Base-by-base conservation (phyloP, 1,140 invertebrate species). In the Potamilus streckersoni region DNA sequence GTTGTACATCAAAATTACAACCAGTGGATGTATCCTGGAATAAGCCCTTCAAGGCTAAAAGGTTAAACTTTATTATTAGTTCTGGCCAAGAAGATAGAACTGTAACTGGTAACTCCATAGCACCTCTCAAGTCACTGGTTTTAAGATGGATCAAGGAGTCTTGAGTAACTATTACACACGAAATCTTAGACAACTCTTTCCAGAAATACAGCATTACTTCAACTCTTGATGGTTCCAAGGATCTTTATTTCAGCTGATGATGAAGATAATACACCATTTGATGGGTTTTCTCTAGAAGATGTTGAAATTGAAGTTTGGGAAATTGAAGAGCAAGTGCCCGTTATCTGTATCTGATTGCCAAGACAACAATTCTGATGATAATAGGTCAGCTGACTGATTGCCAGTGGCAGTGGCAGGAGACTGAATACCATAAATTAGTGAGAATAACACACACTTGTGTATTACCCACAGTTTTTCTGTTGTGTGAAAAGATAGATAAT, bases 1-100 rank as follows among this genome's bases (percentile, higher is more conserved):
- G 73, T 5, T 77, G 61, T 15, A 80, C 69, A 15, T 66, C 64
- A 61, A 49, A 65, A 17, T 55, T 72, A 14, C 73, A 74, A 55
- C 65, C 73, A 19, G 64, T 63, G 8, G 73, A 74, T 62, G 66
- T 74, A 6, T 74, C 73, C 12, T 62, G 64, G 65, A 74, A 74
- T 27, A 63, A 62, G 56, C 74, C 74, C 4, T 70, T 76, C 27
- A 76, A 76, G 23, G 60, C 20, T 16, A 74, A 69, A 38, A 14
- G 1, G 38, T 2, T 31, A 31, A 31, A 31, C 27, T 31, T 2
- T 31, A 31, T 31, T 1, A 31, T 31, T 1, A 31, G 27, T 31
- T 31, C 2, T 1, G 27, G 27, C 27, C 27, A 31, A 4, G 27
- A 2, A 31, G 27, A 31, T 31, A 31, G 4, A 31, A 31, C 27